These are phyloP conservation scores for Barypeithes pellucidus DNA, from an alignment of 2,888 invertebrate genomes.

Conservation along the genomic window DNA sequence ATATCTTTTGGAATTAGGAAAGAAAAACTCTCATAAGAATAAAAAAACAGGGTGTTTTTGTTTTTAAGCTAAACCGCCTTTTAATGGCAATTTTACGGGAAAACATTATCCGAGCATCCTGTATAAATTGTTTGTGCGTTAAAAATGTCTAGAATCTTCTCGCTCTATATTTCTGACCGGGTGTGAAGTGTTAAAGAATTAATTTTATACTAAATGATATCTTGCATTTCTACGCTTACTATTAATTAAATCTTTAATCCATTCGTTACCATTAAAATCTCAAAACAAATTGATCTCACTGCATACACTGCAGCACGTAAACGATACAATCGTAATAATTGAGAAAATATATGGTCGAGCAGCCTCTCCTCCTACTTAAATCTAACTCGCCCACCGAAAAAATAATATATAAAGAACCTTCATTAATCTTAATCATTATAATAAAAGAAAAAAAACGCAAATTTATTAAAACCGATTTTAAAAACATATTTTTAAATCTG, in stretches of 20 bases:
- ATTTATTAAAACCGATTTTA: background rate
- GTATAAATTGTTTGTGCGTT: too few species aligned
- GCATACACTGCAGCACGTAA: conserved; percentile 17
- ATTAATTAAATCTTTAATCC: background rate
- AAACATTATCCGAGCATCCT: too few species aligned
- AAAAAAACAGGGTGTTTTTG: too few species aligned
- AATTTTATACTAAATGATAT: background rate
- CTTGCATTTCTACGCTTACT: background rate
- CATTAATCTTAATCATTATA: conserved; percentile 18
- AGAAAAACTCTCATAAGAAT: too few species aligned
- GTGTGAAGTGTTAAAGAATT: background rate
- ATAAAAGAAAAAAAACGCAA: background rate
- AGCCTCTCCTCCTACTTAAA: conserved; percentile 15
- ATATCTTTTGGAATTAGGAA: too few species aligned
- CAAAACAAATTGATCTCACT: conserved; percentile 17
- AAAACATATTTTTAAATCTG: background rate
- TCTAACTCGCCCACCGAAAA: background rate
- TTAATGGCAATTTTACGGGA: too few species aligned
- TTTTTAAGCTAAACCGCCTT: too few species aligned
- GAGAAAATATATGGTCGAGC: background rate
- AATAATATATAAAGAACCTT: background rate
- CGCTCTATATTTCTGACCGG: too few species aligned
- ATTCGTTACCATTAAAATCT: conserved; percentile 21
- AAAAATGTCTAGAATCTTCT: too few species aligned
- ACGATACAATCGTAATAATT: background rate